Evolutionary conservation across 2,113 vertebrate species (phyloP).

Genomic region (Centropus bengalensis): DNA sequence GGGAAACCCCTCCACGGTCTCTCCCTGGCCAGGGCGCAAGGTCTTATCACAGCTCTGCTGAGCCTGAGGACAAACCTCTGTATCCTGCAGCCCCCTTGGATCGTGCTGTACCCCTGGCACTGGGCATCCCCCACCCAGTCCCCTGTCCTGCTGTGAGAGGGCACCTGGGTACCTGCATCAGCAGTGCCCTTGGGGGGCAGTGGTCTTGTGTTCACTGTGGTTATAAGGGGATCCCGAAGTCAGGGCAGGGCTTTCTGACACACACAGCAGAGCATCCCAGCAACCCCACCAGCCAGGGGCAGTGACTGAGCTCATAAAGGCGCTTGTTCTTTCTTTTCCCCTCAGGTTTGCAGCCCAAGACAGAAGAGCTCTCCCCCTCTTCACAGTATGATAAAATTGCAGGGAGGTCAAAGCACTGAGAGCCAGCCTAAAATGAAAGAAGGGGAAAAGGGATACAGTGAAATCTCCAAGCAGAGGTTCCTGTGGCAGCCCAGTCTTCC

Average conservation of each 20-base stretch:
- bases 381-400: rapidly evolving
- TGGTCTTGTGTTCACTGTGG: not conserved
- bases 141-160: not conserved
- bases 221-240: no score
- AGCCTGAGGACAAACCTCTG: not conserved
- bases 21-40: not conserved
- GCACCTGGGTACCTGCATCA: not conserved
- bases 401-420: not conserved
- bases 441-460: not conserved
- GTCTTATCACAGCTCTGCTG: not conserved
- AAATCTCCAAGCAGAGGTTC: not conserved
- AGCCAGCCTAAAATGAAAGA: not conserved
- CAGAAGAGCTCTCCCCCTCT: not conserved
- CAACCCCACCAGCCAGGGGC: not conserved
- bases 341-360: not conserved
- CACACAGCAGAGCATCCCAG: rapidly evolving
- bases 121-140: not conserved
- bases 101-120: not conserved
- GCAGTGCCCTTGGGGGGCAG: not conserved
- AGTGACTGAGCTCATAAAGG: no score
- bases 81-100: rapidly evolving
- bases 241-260: not conserved
- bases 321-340: not conserved
- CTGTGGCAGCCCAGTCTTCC: not conserved
- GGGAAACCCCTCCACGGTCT: not conserved